phyloP scores from a whole-genome alignment of 2,113 vertebrate genomes.

The Salvelinus namaycush region DNA sequence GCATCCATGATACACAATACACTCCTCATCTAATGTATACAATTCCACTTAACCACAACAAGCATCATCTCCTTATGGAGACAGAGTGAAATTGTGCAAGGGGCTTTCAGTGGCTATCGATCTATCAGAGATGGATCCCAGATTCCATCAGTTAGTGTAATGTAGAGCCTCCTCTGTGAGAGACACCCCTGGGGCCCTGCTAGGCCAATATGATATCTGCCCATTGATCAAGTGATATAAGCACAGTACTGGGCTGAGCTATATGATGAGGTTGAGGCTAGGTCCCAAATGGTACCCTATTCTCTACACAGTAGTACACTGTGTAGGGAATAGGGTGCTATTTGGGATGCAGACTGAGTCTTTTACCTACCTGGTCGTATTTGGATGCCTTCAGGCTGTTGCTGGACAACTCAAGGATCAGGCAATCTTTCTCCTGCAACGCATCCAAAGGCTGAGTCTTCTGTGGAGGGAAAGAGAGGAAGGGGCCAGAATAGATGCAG shows the following conservation, averaged over 20 bases:
- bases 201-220: not conserved
- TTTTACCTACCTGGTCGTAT: slow-evolving; percentile 76
- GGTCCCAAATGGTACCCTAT: no score
- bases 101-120: slow-evolving; percentile 31
- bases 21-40: not conserved
- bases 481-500: not conserved
- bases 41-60: not conserved
- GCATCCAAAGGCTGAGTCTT: slow-evolving; percentile 79
- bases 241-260: no score
- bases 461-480: slow-evolving; percentile 53
- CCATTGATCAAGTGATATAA: no score
- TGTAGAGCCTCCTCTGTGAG: not conserved
- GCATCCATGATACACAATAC: not conserved
- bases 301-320: slow-evolving; percentile 57
- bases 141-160: slow-evolving; percentile 2
- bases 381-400: slow-evolving; percentile 60
- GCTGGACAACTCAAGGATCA: slow-evolving; percentile 61
- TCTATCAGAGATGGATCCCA: slow-evolving; percentile 19
- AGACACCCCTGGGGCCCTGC: not conserved
- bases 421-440: slow-evolving; percentile 63
- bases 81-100: not conserved
- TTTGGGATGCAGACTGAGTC: no score
- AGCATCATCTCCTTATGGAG: not conserved
- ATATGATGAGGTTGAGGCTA: no score
- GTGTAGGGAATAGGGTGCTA: slow-evolving; percentile 35